These are phyloP conservation scores for Bursaphelenchus okinawaensis DNA, from an alignment of 2,888 invertebrate species.

Conservation along the genomic window DNA sequence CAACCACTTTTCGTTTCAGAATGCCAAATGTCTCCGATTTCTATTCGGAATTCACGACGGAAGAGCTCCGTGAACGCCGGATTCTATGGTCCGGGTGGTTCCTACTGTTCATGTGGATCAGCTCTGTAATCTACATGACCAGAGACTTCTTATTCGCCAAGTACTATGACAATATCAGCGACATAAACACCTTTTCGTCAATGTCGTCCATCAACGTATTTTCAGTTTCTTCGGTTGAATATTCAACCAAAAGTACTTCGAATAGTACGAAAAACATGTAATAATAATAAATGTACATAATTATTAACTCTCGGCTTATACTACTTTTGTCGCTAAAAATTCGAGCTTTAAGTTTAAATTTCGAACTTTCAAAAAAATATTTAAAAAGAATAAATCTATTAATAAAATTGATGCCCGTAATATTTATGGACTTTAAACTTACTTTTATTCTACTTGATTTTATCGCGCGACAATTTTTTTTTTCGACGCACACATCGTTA, in stretches of 20 bases:
- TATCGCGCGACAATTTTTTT: no score
- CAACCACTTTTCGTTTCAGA: background rate
- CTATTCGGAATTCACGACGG: background rate
- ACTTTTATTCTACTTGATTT: no score
- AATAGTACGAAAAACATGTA: no score
- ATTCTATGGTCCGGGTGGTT: slow-evolving; percentile 17
- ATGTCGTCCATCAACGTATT: background rate
- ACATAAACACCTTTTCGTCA: background rate
- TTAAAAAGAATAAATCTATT: no score
- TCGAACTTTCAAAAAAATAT: no score
- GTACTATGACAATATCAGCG: background rate
- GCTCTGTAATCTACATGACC: slow-evolving; percentile 19
- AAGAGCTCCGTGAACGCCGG: slow-evolving; percentile 1
- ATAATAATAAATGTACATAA: no score
- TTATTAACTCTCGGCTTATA: no score
- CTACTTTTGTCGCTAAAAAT: no score
- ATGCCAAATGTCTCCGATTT: background rate
- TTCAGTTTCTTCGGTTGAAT: background rate
- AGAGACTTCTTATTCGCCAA: slow-evolving; percentile 21
- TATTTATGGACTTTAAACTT: no score
- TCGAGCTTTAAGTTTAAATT: no score
- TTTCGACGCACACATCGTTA: background rate
- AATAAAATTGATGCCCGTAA: no score
- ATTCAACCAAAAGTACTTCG: no score
- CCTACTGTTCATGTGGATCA: slow-evolving; percentile 18